A percentile compares a stretch with the other conserved stretches of the same genome.
Evolutionary conservation across 2,113 vertebrate genomes (phyloP).

Genomic region (Rhegmatorhina hoffmannsi): DNA sequence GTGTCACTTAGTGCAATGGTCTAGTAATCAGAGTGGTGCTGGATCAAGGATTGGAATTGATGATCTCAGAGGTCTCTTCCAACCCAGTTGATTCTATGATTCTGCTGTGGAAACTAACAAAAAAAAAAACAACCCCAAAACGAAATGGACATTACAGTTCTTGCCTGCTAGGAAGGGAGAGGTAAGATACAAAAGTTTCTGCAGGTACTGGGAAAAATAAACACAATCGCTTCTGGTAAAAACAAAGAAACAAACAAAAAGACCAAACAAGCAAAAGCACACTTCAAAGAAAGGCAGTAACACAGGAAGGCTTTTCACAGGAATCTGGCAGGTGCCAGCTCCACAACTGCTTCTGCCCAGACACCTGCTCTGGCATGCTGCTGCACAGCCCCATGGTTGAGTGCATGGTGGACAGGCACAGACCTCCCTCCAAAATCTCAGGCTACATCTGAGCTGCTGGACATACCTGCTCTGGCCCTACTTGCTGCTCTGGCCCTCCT

Average conservation of each 20-base stretch:
- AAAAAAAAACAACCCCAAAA: background rate
- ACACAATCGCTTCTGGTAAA: background rate
- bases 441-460: background rate
- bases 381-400: background rate
- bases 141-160: background rate
- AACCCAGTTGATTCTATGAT: too few species aligned
- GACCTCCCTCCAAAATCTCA: background rate
- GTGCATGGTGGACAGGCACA: rapidly evolving
- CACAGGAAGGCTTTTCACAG: background rate
- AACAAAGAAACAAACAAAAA: background rate
- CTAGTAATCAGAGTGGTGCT: too few species aligned
- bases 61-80: too few species aligned
- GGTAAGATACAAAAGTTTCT: background rate
- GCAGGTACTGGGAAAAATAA: background rate
- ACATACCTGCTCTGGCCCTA: rapidly evolving
- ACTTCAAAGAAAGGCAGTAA: background rate
- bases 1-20: too few species aligned
- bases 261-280: background rate
- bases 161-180: background rate
- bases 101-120: background rate
- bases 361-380: background rate
- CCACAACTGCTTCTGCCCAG: background rate
- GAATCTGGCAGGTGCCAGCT: background rate
- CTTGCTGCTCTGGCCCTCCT: background rate
- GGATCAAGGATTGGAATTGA: too few species aligned